Percentiles rank a stretch among this genome's conserved stretches.
Conservation (phyloP, 1,140 invertebrate genomes). For the Musca vetustissima region DNA sequence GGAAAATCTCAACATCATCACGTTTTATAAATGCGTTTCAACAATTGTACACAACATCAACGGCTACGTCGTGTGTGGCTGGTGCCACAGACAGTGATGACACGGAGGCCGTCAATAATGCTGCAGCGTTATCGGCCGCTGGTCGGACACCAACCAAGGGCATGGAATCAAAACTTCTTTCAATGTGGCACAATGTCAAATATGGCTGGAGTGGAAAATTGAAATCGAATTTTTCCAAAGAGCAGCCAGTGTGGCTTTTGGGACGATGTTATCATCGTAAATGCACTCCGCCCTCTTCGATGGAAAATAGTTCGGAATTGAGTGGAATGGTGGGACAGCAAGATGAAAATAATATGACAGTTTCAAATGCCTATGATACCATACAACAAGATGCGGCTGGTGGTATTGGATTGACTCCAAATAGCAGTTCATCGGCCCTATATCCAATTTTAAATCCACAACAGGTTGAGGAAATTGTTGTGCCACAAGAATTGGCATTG, state of each 20-base stretch:
- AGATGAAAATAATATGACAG: conserved; percentile 33
- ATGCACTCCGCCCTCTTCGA: conserved; percentile 63
- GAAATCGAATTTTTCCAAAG: conserved; percentile 81
- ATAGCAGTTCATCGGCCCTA: conserved; percentile 28
- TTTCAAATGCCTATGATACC: conserved; percentile 40
- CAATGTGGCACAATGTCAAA: conserved; percentile 89
- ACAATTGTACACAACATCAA: conserved; percentile 42
- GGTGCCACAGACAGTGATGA: not conserved
- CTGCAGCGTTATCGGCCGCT: conserved; percentile 29
- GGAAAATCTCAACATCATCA: conserved; percentile 53
- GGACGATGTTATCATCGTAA: conserved; percentile 81
- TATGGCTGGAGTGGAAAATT: conserved; percentile 84
- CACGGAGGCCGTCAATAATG: not conserved
- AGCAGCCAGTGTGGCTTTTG: conserved; percentile 81
- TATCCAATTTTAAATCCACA: conserved; percentile 46
- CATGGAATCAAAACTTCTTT: conserved; percentile 77
- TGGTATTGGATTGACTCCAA: not conserved
- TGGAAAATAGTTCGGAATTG: conserved; percentile 68
- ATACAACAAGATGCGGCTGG: conserved; percentile 32
- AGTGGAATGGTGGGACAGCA: conserved; percentile 16
- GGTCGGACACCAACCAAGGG: conserved; percentile 60
- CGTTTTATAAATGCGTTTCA: conserved; percentile 54
- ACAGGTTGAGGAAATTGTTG: conserved; percentile 48
- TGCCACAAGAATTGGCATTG: conserved; percentile 57
- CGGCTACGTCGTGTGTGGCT: not conserved